Evolutionary conservation across 2,797 vertebrate species (phyloP), one percentile per base, ranked within the genome.

Genomic region (Aselliscus stoliczkanus): DNA sequence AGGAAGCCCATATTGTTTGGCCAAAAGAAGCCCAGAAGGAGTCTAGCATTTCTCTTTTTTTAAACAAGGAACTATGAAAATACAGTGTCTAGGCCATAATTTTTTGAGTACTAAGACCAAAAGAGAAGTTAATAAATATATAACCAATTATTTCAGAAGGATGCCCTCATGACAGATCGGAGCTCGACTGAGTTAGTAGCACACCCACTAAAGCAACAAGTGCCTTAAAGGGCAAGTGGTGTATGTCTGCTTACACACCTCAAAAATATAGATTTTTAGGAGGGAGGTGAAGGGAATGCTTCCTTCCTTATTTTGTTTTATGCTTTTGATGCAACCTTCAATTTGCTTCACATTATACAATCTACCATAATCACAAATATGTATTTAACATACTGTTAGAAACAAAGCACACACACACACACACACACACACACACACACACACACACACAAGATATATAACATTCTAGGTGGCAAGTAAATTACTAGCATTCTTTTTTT

Each of bases 201-300:
- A 89, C 0, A 21, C 2, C 0, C 23, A 75, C 21, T 47, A 75
- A 93, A 88, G 29, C 3, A 52, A 23, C 21, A 20, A 50, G 67
- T n/a, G 15, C 7, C 25, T 73, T 67, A 62, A 17, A 62, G 37
- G 17, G 31, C 62, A 65, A 14, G 50, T 39, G 23, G 5, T 67
- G 1, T 67, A 1, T 69, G 11, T 69, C 1, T 75, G 12, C 21
- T 56, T 29, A 82, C 8, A 62, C 4, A 86, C 37, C 31, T n/a
- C 12, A 62, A 37, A 85, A 87, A n/a, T 7, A 23, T 2, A 29
- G 31, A 44, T 39, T 86, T 62, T 2, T n/a, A n/a, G 21, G 11
- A 1, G 3, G 1, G 10, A 2, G 34, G 5, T 56, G 15, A 5
- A 39, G 2, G 13, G 13, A 13, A 1, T 10, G 15, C 7, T 13